These are phyloP conservation scores for Oppia nitens DNA, from an alignment of 1,140 invertebrate species.

Conservation along the genomic window DNA sequence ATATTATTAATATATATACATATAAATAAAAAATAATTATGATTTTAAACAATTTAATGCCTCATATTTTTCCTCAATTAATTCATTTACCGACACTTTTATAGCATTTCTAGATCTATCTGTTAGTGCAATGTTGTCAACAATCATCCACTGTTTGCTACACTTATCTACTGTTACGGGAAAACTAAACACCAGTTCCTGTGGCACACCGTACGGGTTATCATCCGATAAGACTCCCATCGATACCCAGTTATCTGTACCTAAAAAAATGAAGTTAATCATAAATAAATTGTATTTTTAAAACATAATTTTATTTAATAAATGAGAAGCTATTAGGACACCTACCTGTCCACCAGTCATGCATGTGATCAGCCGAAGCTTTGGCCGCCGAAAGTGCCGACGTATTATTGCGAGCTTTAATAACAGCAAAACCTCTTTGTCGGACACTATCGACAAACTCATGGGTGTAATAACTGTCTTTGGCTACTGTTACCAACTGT, in stretches of 20 bases:
- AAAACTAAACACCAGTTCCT: slow-evolving; percentile 87
- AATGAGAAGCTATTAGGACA: slow-evolving; percentile 19
- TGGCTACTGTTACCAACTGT: slow-evolving; percentile 31
- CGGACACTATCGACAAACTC: slow-evolving; percentile 41
- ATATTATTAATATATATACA: too few species aligned
- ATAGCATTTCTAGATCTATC: too few species aligned
- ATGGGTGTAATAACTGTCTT: slow-evolving; percentile 15
- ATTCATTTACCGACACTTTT: too few species aligned
- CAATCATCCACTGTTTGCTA: slow-evolving; percentile 68
- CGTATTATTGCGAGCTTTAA: slow-evolving; percentile 90
- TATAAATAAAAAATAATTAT: too few species aligned
- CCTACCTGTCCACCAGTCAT: slow-evolving; percentile 83
- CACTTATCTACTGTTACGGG: slow-evolving; percentile 47
- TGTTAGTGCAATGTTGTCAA: too few species aligned
- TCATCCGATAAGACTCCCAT: slow-evolving; percentile 99
- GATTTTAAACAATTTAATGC: too few species aligned
- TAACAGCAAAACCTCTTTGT: slow-evolving; percentile 90
- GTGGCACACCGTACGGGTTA: slow-evolving; percentile 58
- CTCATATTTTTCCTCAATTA: too few species aligned
- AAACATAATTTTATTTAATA: background rate
- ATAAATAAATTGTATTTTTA: background rate
- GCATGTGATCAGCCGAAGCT: slow-evolving; percentile 93
- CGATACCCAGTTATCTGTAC: slow-evolving; percentile 42
- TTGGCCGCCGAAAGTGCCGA: slow-evolving; percentile 96
- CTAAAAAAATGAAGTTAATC: slow-evolving; percentile 4